A percentile compares a stretch with the other conserved stretches of the same genome.
phyloP scores from a whole-genome alignment of 2,113 vertebrate species.

The Hemichromis elongatus region DNA sequence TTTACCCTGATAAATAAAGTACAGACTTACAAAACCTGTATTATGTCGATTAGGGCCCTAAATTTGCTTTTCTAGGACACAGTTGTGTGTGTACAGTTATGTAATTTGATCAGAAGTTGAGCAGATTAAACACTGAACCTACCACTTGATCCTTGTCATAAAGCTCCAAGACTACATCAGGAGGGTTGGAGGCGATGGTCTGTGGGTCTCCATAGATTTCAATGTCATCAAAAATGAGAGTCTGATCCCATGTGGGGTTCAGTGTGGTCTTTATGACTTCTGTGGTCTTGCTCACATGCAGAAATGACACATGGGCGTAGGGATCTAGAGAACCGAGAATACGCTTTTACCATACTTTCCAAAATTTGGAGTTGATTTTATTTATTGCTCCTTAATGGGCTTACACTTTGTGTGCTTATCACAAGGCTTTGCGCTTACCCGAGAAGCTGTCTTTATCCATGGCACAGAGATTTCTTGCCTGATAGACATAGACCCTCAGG shows the following conservation, averaged over 20 bases:
- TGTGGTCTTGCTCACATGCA: slow-evolving; percentile 94
- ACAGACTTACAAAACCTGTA: not conserved
- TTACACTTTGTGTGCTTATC: not conserved
- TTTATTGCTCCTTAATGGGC: not conserved
- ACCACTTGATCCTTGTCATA: slow-evolving; percentile 95
- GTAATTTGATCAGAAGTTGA: not conserved
- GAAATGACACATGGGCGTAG: slow-evolving; percentile 91
- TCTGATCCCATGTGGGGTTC: slow-evolving; percentile 97
- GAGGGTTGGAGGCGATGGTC: slow-evolving; percentile 77
- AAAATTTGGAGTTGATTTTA: not conserved
- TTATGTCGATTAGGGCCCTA: not conserved
- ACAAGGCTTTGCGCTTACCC: slow-evolving; percentile 71
- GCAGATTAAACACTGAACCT: slow-evolving; percentile 59
- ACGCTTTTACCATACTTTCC: not conserved
- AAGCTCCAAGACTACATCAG: slow-evolving; percentile 83
- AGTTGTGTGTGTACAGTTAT: not conserved
- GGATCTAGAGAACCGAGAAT: slow-evolving; percentile 78
- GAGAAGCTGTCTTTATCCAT: slow-evolving; percentile 99
- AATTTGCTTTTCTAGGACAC: not conserved
- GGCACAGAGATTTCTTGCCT: slow-evolving; percentile 87
- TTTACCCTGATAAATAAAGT: slow-evolving; percentile 80
- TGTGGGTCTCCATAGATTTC: slow-evolving; percentile 89
- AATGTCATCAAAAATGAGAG: slow-evolving; percentile 91
- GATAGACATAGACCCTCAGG: slow-evolving; percentile 93
- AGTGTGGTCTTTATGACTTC: slow-evolving; percentile 85